These are phyloP conservation scores for Cheilosia variabilis DNA, from an alignment of 2,888 invertebrate genomes.

Conservation along the genomic window DNA sequence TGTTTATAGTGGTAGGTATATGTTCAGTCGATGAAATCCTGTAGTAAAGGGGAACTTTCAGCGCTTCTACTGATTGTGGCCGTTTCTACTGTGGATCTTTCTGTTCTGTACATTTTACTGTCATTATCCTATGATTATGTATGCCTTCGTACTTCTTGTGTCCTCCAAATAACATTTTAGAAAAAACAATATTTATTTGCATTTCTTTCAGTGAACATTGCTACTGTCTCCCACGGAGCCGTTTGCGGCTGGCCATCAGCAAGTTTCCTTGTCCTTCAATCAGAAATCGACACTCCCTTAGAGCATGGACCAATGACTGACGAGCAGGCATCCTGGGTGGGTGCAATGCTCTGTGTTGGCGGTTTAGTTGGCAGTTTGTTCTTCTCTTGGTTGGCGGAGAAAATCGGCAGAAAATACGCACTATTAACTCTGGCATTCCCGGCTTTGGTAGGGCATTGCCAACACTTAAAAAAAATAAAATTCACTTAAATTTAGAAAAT, in stretches of 20 bases:
- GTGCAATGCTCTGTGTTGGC: conserved; percentile 81
- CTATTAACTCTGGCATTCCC: conserved; percentile 80
- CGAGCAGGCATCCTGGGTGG: conserved; percentile 82
- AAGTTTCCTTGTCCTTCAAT: conserved; percentile 80
- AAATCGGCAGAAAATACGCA: conserved; percentile 79
- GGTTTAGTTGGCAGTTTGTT: conserved; percentile 80
- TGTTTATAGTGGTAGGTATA: too few species aligned
- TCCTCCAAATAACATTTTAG: too few species aligned
- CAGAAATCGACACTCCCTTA: conserved; percentile 78
- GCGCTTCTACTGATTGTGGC: too few species aligned
- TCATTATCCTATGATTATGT: too few species aligned
- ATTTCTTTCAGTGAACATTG: conserved; percentile 79
- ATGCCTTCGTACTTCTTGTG: too few species aligned
- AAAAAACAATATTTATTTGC: background rate
- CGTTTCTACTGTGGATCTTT: too few species aligned
- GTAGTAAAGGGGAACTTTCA: too few species aligned
- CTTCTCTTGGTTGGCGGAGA: conserved; percentile 81
- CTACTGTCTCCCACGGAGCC: conserved; percentile 80
- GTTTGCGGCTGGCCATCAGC: conserved; percentile 82
- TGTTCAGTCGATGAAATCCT: too few species aligned
- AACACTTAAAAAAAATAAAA: background rate
- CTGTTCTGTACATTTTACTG: too few species aligned
- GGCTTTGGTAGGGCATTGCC: conserved; percentile 78
- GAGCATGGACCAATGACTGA: conserved; percentile 79
- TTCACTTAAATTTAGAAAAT: background rate